These are phyloP conservation scores for Dioctria linearis DNA, from an alignment of 2,888 invertebrate species.

Conservation along the genomic window DNA sequence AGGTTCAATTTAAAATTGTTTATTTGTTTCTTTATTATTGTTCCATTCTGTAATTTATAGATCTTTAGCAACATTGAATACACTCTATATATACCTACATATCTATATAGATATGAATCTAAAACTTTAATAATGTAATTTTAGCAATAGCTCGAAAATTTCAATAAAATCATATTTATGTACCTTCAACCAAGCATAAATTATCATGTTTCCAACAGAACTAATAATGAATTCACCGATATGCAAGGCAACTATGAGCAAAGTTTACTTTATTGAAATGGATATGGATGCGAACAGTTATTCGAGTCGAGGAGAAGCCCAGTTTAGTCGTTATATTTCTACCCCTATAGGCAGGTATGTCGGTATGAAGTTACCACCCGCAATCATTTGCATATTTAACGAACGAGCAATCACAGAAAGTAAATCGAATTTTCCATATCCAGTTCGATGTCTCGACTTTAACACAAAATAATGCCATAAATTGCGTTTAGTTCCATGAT, in stretches of 20 bases:
- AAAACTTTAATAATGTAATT: too few relatives aligned
- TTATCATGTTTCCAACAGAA: background rate
- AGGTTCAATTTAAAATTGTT: too few relatives aligned
- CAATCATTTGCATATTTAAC: slow-evolving; percentile 31
- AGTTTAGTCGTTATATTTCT: background rate
- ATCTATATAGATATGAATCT: too few relatives aligned
- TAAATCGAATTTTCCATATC: slow-evolving; percentile 5
- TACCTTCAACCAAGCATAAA: background rate
- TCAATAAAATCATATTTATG: background rate
- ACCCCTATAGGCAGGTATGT: background rate
- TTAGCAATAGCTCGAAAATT: background rate
- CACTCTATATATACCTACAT: too few relatives aligned
- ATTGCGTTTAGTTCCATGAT: slow-evolving; percentile 7
- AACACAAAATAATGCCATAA: slow-evolving; percentile 15
- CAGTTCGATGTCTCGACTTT: slow-evolving; percentile 14
- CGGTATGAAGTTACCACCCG: slow-evolving; percentile 25
- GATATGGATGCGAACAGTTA: slow-evolving; percentile 12
- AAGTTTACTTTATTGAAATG: slow-evolving; percentile 48
- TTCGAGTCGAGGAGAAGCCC: background rate
- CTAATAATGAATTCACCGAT: background rate
- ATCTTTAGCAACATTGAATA: too few relatives aligned
- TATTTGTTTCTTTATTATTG: too few relatives aligned
- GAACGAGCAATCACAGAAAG: slow-evolving; percentile 37
- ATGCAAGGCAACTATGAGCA: slow-evolving; percentile 11
- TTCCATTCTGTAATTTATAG: too few relatives aligned